Evolutionary conservation across 1,140 invertebrate genomes (phyloP).

Genomic region (Bombus balteatus): DNA sequence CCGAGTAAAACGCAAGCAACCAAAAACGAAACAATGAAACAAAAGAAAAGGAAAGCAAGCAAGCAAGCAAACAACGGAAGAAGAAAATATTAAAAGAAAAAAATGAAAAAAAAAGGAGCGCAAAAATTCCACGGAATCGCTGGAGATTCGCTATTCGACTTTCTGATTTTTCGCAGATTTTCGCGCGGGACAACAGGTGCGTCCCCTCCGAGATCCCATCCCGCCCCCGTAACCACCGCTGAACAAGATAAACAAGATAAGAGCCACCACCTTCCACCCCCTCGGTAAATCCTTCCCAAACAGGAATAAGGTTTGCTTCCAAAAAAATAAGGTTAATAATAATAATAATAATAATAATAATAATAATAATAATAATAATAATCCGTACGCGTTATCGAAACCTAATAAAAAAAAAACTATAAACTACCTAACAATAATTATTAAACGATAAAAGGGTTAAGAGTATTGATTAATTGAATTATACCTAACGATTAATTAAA

Average conservation of each 20-base stretch:
- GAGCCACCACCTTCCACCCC: slow-evolving; percentile 64
- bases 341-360: not conserved
- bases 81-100: slow-evolving; percentile 63
- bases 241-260: slow-evolving; percentile 38
- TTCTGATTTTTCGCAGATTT: slow-evolving; percentile 75
- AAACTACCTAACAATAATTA: slow-evolving; percentile 81
- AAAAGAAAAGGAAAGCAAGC: not conserved
- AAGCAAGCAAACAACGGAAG: slow-evolving; percentile 50
- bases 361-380: slow-evolving; percentile 20
- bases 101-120: slow-evolving; percentile 41
- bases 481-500: slow-evolving; percentile 75
- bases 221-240: slow-evolving; percentile 63
- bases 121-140: slow-evolving; percentile 66
- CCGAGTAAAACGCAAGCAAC: slow-evolving; percentile 25
- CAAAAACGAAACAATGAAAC: slow-evolving; percentile 52
- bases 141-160: slow-evolving; percentile 70
- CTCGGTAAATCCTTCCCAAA: slow-evolving; percentile 70
- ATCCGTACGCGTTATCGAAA: slow-evolving; percentile 77
- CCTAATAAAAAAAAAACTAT: slow-evolving; percentile 77
- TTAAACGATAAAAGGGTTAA: slow-evolving; percentile 79
- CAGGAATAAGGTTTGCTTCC: slow-evolving; percentile 79
- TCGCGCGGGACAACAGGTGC: slow-evolving; percentile 69
- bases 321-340: slow-evolving; percentile 55
- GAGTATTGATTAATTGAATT: slow-evolving; percentile 78
- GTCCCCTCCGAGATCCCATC: slow-evolving; percentile 68